Percentiles rank a stretch among this genome's conserved stretches.
phyloP scores from a whole-genome alignment of 92 coral and sea anemone species.

The Heliopora coerulea region DNA sequence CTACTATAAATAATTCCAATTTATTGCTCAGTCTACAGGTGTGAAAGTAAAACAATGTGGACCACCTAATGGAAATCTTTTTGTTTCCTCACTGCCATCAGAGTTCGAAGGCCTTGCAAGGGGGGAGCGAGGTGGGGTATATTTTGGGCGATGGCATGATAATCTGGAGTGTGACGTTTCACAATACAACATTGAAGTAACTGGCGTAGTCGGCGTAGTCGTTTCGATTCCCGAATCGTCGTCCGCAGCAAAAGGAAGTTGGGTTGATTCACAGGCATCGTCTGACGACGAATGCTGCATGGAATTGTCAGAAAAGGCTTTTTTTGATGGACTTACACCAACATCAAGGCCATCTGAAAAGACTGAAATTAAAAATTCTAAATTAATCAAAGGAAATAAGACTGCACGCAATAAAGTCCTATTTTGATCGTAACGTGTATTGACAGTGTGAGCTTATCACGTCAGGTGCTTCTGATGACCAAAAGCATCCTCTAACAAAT shows the following conservation, averaged over 20 bases:
- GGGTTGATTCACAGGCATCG: constrained; percentile 82
- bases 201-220: constrained; percentile 55
- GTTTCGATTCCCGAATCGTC: constrained; percentile 72
- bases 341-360: constrained; percentile 86
- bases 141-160: constrained; percentile 74
- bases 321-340: constrained; percentile 91
- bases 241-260: constrained; percentile 71
- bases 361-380: constrained; percentile 37
- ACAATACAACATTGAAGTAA: constrained; percentile 74
- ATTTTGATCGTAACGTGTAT: no score
- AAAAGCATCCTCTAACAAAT: no score
- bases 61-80: constrained; percentile 64
- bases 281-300: constrained; percentile 64
- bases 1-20: constrained; percentile 15
- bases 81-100: constrained; percentile 61
- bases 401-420: no score
- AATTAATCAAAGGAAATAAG: no score
- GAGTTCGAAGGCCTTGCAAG: constrained; percentile 88
- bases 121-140: constrained; percentile 98
- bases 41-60: constrained; percentile 93
- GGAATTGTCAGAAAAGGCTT: constrained; percentile 67
- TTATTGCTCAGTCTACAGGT: constrained; percentile 77
- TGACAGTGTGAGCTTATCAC: no score
- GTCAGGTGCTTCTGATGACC: no score
- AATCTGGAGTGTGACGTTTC: constrained; percentile 63